A percentile compares a stretch with the other conserved stretches of the same genome.
phyloP scores from a whole-genome alignment of 2,888 invertebrate genomes.

The Thymelicus lineola region DNA sequence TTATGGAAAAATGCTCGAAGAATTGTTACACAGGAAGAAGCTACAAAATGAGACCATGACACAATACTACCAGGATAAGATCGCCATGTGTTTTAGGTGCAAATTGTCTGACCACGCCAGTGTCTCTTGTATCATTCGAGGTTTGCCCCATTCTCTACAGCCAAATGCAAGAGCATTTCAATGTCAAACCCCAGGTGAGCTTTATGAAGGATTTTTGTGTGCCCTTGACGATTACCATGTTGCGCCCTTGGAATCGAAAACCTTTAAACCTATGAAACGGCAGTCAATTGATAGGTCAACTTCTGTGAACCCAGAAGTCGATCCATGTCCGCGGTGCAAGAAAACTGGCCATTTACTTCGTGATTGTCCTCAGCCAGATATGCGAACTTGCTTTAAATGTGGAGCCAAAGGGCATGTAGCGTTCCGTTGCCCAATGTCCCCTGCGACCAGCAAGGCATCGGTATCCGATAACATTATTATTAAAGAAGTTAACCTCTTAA shows the following conservation, averaged over 20 bases:
- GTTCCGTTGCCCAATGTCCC: no score
- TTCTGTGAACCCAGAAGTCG: conserved; percentile 22
- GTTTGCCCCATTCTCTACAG: conserved; percentile 30
- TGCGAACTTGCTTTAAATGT: conserved; percentile 43
- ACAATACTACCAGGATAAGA: conserved; percentile 49
- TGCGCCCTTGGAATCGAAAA: no score
- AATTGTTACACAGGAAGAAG: conserved; percentile 46
- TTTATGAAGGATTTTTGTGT: conserved; percentile 45
- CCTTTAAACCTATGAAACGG: no score
- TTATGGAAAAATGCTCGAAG: conserved; percentile 44
- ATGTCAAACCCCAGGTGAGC: conserved; percentile 44
- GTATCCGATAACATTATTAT: no score
- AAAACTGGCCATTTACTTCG: conserved; percentile 41
- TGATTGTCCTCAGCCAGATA: conserved; percentile 41
- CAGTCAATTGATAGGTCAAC: no score
- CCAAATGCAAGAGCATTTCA: conserved; percentile 47
- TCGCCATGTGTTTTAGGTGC: conserved; percentile 39
- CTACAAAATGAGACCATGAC: conserved; percentile 45
- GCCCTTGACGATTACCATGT: conserved; percentile 48
- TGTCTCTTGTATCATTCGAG: conserved; percentile 39
- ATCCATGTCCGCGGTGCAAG: conserved; percentile 43
- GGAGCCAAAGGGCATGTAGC: conserved; percentile 44
- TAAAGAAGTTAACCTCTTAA: no score
- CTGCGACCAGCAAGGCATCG: no score
- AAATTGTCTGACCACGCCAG: conserved; percentile 37